Percentiles rank a stretch among this genome's conserved stretches.
These are phyloP conservation scores for Pseudomyrmex cubaensis DNA, from an alignment of 1,140 invertebrate genomes.

Conservation along the genomic window DNA sequence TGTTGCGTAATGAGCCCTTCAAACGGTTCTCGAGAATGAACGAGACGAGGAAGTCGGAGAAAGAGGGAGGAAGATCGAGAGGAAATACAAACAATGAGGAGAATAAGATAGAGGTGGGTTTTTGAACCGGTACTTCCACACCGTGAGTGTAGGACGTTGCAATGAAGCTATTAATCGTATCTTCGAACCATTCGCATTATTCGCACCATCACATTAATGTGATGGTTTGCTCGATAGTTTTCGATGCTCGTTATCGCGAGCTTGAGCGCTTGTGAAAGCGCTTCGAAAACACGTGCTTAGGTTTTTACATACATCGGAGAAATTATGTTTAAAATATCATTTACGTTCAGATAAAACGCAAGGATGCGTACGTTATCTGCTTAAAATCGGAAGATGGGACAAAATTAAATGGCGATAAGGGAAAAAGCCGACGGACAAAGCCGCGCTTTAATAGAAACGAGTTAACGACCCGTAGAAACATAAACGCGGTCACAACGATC, in stretches of 20 bases:
- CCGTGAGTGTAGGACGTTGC: constrained; percentile 40
- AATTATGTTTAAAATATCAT: not conserved
- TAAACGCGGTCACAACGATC: constrained; percentile 83
- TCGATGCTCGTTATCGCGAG: constrained; percentile 26
- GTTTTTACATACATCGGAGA: too few species aligned
- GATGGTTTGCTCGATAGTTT: constrained; percentile 64
- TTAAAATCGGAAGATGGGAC: constrained; percentile 24
- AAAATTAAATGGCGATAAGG: constrained; percentile 61
- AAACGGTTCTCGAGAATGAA: not conserved
- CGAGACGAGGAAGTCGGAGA: not conserved
- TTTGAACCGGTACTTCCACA: constrained; percentile 62
- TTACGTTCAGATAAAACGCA: not conserved
- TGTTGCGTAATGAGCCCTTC: not conserved
- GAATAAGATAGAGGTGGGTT: constrained; percentile 32
- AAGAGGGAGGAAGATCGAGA: constrained; percentile 36
- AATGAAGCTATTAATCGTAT: constrained; percentile 77
- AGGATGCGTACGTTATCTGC: not conserved
- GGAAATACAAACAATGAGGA: not conserved
- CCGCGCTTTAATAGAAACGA: constrained; percentile 83
- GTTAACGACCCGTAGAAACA: constrained; percentile 82
- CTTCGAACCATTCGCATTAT: constrained; percentile 53
- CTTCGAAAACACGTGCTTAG: too few species aligned
- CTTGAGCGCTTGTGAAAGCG: not conserved
- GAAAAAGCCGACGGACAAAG: constrained; percentile 63
- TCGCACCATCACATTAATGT: constrained; percentile 68